phyloP scores from a whole-genome alignment of 1,140 invertebrate genomes.

The Brachystomella parvula region DNA sequence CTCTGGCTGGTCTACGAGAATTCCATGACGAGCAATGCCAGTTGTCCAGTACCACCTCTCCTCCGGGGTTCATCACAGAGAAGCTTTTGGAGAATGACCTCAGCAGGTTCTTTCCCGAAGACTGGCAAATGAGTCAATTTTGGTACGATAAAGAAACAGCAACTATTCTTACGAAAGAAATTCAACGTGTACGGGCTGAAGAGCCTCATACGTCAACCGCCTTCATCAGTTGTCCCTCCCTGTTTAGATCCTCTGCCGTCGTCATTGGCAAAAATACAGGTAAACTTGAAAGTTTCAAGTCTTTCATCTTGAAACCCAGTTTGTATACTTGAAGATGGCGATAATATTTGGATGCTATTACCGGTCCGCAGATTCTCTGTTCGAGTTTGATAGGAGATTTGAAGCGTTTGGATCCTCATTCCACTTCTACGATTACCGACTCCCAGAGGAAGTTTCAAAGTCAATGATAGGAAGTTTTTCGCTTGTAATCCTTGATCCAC shows the following conservation, averaged over 20 bases:
- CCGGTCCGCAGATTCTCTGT: slow-evolving; percentile 44
- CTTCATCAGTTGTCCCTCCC: slow-evolving; percentile 79
- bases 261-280: not conserved
- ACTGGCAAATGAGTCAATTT: slow-evolving; percentile 94
- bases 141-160: slow-evolving; percentile 83
- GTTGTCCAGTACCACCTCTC: not conserved
- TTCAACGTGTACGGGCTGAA: slow-evolving; percentile 49
- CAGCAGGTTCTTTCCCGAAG: slow-evolving; percentile 56
- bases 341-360: too few species aligned
- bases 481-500: slow-evolving; percentile 86
- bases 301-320: too few species aligned
- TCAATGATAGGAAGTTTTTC: slow-evolving; percentile 60
- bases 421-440: slow-evolving; percentile 80
- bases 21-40: not conserved
- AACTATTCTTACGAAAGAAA: slow-evolving; percentile 55
- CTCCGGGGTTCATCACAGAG: not conserved
- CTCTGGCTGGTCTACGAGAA: not conserved
- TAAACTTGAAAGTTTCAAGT: not conserved
- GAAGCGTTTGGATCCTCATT: slow-evolving; percentile 68
- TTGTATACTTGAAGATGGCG: too few species aligned
- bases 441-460: slow-evolving; percentile 61
- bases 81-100: slow-evolving; percentile 26
- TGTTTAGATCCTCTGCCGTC: slow-evolving; percentile 49
- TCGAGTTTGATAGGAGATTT: slow-evolving; percentile 78
- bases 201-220: slow-evolving; percentile 54